A percentile compares a stretch with the other conserved stretches of the same genome.
Conservation (phyloP, 2,888 invertebrate genomes). For the Sabellastarte sp. region DNA sequence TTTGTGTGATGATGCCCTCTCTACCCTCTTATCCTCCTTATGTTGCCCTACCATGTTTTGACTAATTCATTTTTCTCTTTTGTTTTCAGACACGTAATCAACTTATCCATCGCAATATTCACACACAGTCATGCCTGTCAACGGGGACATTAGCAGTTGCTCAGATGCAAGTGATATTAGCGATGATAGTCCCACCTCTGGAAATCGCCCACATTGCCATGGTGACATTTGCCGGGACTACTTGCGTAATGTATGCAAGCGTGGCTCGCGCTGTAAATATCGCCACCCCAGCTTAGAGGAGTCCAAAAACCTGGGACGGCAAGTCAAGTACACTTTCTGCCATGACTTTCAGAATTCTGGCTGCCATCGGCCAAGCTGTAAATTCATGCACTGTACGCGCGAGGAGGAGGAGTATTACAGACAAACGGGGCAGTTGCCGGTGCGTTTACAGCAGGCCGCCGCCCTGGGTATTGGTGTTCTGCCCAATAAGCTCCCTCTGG, state of each 20-base stretch:
- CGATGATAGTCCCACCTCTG: background rate
- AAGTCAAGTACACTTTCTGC: slow-evolving; percentile 62
- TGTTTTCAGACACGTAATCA: too few species aligned
- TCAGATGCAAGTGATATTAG: background rate
- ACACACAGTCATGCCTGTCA: background rate
- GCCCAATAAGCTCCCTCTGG: slow-evolving; percentile 39
- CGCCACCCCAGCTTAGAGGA: slow-evolving; percentile 61
- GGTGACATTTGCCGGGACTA: slow-evolving; percentile 67
- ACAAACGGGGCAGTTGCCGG: slow-evolving; percentile 72
- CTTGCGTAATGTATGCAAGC: slow-evolving; percentile 66
- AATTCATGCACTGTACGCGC: slow-evolving; percentile 75
- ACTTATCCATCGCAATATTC: too few species aligned
- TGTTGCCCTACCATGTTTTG: too few species aligned
- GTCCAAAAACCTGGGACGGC: slow-evolving; percentile 49
- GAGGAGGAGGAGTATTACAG: slow-evolving; percentile 74
- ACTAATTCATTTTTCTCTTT: too few species aligned
- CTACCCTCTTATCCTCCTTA: too few species aligned
- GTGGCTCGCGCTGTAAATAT: slow-evolving; percentile 66
- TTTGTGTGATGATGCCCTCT: too few species aligned
- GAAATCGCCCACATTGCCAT: background rate
- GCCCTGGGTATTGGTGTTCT: slow-evolving; percentile 45
- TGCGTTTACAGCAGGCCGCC: slow-evolving; percentile 53
- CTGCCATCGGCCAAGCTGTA: slow-evolving; percentile 73
- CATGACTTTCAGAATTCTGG: slow-evolving; percentile 72
- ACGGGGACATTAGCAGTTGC: background rate